phyloP scores from a whole-genome alignment of 2,113 vertebrate species.

The Serilophus lunatus region DNA sequence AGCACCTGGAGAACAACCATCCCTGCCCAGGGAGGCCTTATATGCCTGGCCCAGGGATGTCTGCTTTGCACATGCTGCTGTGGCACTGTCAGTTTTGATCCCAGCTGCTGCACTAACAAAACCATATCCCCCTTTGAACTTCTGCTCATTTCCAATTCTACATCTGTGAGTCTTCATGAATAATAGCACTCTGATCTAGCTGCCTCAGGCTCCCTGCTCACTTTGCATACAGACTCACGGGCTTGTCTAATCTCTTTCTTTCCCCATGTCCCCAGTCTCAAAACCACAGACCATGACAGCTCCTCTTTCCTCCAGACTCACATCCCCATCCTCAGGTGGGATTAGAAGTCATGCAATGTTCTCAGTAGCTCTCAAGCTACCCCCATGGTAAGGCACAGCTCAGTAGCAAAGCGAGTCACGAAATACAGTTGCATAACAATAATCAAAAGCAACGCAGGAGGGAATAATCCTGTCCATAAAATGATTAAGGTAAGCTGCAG shows the following conservation, averaged over 20 bases:
- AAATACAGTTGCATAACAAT: background rate
- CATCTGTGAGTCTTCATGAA: background rate
- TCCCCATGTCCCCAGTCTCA: background rate
- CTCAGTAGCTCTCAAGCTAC: background rate
- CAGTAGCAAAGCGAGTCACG: background rate
- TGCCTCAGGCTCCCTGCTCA: background rate
- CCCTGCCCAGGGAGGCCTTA: background rate
- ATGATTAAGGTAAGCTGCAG: background rate
- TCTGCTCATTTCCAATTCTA: slow-evolving; percentile 9
- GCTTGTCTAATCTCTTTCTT: background rate
- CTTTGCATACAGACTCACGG: background rate
- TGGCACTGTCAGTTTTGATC: background rate
- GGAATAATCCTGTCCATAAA: background rate
- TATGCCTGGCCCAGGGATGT: background rate
- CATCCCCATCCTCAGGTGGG: background rate
- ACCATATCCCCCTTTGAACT: background rate
- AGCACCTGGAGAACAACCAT: background rate
- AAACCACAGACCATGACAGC: background rate
- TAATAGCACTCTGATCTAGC: background rate
- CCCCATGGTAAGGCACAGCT: background rate
- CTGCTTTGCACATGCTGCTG: background rate
- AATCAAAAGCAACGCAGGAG: background rate
- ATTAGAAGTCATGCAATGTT: background rate
- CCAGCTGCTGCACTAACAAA: background rate
- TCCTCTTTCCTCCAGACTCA: background rate